These are phyloP conservation scores for Cephus pygmeus DNA, from an alignment of 2,888 invertebrate species.

Conservation along the genomic window DNA sequence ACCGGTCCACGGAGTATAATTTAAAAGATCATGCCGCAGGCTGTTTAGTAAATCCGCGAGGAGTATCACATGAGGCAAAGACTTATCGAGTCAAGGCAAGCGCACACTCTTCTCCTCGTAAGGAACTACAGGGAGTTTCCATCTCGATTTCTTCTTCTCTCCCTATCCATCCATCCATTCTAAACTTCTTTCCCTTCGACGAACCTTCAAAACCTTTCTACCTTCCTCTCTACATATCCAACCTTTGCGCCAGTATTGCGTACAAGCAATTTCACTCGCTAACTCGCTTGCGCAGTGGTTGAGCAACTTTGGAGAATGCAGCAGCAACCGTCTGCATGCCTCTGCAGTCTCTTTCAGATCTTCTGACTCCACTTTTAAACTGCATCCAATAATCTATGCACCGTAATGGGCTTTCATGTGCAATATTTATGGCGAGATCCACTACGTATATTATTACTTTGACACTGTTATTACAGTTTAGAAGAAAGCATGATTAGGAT, in stretches of 20 bases:
- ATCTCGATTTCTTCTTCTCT: neutral
- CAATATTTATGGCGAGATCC: conserved; percentile 44
- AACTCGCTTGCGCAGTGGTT: conserved; percentile 46
- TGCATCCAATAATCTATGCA: conserved; percentile 42
- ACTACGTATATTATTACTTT: conserved; percentile 24
- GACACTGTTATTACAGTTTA: neutral
- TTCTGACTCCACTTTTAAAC: conserved; percentile 8
- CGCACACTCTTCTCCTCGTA: neutral
- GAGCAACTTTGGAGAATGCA: conserved; percentile 57
- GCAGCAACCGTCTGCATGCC: conserved; percentile 46
- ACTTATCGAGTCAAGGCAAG: neutral
- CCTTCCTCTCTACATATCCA: neutral
- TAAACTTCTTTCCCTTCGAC: neutral
- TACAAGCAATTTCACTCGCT: neutral
- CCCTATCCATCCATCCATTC: neutral
- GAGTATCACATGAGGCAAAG: neutral
- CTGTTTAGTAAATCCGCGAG: neutral
- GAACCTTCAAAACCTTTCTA: neutral
- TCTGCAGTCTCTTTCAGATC: conserved; percentile 22
- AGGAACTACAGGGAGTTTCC: neutral
- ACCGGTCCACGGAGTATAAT: neutral
- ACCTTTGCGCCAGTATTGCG: neutral
- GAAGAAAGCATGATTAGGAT: neutral
- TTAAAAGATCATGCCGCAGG: neutral
- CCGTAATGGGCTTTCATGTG: conserved; percentile 55